phyloP scores from a whole-genome alignment of 2,888 invertebrate genomes.

The Eupithecia insigniata region DNA sequence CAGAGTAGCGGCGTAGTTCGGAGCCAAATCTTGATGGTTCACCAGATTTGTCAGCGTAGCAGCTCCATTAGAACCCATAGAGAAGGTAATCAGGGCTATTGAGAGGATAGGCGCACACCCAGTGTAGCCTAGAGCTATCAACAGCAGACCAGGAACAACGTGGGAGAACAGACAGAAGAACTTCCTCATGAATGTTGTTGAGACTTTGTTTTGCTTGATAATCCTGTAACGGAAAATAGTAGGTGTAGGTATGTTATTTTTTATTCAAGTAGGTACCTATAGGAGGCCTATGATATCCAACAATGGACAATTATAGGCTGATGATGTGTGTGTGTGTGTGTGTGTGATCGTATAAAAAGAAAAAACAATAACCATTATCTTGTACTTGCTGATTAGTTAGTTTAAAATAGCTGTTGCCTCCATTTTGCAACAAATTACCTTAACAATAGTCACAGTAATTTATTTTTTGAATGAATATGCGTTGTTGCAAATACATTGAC shows the following conservation, averaged over 20 bases:
- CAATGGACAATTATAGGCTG: neutral
- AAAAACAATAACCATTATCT: neutral
- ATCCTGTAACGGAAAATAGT: slow-evolving; percentile 67
- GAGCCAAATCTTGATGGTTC: slow-evolving; percentile 89
- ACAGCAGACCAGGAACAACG: slow-evolving; percentile 78
- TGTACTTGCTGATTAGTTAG: neutral
- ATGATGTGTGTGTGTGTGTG: neutral
- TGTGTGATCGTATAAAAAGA: neutral
- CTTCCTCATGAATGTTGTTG: slow-evolving; percentile 85
- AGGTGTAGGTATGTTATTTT: neutral
- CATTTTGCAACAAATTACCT: neutral
- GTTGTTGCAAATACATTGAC: neutral
- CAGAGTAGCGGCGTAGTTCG: slow-evolving; percentile 90
- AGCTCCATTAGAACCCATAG: slow-evolving; percentile 87
- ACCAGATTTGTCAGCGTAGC: slow-evolving; percentile 86
- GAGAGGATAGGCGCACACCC: slow-evolving; percentile 86
- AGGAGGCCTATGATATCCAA: neutral
- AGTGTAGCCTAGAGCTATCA: slow-evolving; percentile 84
- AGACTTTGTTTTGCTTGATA: slow-evolving; percentile 73
- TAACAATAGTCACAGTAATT: slow-evolving; percentile 8
- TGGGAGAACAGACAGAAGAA: slow-evolving; percentile 87
- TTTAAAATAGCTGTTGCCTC: neutral
- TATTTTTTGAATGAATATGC: neutral
- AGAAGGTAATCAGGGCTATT: slow-evolving; percentile 87
- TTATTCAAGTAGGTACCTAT: neutral